These are phyloP conservation scores for Marmota flaviventris DNA, from an alignment of 2,113 vertebrate species.

Conservation along the genomic window DNA sequence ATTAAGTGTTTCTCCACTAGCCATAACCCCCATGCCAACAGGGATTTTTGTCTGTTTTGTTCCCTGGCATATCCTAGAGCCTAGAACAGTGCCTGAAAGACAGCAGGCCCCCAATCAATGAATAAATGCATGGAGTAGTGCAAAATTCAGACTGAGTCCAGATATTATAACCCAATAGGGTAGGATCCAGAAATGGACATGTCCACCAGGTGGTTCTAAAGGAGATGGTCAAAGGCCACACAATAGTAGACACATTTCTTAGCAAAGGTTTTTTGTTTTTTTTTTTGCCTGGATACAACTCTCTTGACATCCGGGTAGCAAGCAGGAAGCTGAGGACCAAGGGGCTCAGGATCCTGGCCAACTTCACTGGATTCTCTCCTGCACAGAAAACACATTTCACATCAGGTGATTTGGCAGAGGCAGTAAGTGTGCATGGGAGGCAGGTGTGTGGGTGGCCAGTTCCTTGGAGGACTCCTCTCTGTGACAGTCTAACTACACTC, in stretches of 20 bases:
- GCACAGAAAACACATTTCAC: neutral
- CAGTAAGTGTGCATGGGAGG: neutral
- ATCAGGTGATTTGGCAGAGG: slow-evolving; percentile 41
- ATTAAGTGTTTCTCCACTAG: neutral
- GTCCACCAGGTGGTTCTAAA: neutral
- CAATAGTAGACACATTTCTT: neutral
- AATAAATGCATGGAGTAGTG: neutral
- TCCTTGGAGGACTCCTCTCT: neutral
- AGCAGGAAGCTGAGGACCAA: neutral
- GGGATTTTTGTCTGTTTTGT: neutral
- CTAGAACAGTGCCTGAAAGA: neutral
- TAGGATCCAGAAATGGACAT: neutral
- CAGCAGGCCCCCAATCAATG: neutral
- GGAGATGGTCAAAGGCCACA: neutral
- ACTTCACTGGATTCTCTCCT: neutral
- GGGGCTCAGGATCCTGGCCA: neutral
- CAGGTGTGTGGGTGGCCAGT: slow-evolving; percentile 36
- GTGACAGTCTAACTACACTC: neutral
- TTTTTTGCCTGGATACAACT: neutral
- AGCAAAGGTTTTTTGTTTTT: neutral
- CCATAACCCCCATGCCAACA: neutral
- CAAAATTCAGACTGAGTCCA: neutral
- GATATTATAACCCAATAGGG: neutral
- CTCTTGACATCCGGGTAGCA: neutral
- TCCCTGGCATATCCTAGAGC: neutral